Conservation (phyloP, 64 coral and sea anemone species). For the Montipora cactus region DNA sequence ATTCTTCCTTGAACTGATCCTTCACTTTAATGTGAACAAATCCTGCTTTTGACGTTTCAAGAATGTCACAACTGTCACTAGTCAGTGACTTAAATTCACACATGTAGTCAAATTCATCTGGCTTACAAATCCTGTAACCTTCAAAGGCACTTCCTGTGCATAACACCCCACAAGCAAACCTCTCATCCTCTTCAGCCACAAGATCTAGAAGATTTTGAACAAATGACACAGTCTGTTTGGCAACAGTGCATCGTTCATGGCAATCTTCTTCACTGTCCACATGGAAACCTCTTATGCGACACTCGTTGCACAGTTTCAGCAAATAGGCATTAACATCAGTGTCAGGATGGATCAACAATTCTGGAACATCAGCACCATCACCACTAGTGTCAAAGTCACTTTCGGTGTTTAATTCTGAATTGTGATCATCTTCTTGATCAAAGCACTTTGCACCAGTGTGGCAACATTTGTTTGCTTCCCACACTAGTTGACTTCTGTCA, state of each 20-base stretch:
- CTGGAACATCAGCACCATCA: slow-evolving; percentile 8
- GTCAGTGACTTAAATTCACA: slow-evolving; percentile 15
- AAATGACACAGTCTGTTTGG: slow-evolving; percentile 8
- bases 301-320: not conserved
- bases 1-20: slow-evolving; percentile 12
- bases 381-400: not conserved
- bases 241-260: slow-evolving; percentile 27
- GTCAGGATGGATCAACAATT: not conserved
- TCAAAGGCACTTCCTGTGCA: slow-evolving; percentile 40
- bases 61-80: slow-evolving; percentile 24
- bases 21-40: slow-evolving; percentile 39
- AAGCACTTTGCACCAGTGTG: not conserved
- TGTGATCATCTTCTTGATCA: not conserved
- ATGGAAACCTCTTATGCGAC: slow-evolving; percentile 17
- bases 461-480: not conserved
- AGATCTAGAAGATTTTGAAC: slow-evolving; percentile 23
- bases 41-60: not conserved
- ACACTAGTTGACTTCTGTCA: too few relatives aligned
- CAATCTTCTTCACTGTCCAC: not conserved
- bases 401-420: not conserved
- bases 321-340: slow-evolving; percentile 27
- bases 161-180: not conserved
- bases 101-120: slow-evolving; percentile 46
- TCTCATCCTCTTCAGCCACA: not conserved
- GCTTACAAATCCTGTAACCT: slow-evolving; percentile 43